phyloP scores from a whole-genome alignment of 1,140 invertebrate genomes.

The Lordiphosa mommai region DNA sequence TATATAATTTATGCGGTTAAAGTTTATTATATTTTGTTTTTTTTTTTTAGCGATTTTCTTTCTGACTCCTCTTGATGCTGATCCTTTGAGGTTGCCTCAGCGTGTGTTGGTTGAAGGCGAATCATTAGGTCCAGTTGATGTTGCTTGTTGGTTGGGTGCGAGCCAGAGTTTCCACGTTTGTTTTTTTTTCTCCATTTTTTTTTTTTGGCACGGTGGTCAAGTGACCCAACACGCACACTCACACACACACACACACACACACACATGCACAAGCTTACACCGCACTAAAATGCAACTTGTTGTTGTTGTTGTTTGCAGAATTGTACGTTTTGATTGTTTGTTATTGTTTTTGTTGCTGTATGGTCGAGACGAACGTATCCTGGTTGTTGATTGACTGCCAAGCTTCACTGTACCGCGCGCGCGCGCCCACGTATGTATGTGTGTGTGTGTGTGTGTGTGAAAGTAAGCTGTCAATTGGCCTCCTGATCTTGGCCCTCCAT shows the following conservation, averaged over 20 bases:
- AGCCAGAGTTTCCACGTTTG: slow-evolving; percentile 40
- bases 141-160: slow-evolving; percentile 27
- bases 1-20: slow-evolving; percentile 15
- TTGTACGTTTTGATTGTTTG: slow-evolving; percentile 52
- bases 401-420: slow-evolving; percentile 35
- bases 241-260: slow-evolving; percentile 18
- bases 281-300: slow-evolving; percentile 38
- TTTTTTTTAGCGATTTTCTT: slow-evolving; percentile 9
- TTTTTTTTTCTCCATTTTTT: background rate
- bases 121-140: slow-evolving; percentile 23
- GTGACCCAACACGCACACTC: slow-evolving; percentile 13
- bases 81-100: slow-evolving; percentile 56
- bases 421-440: background rate
- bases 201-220: slow-evolving; percentile 68
- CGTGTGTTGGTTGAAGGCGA: slow-evolving; percentile 46
- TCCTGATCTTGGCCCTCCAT: slow-evolving; percentile 67
- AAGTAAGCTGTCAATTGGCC: slow-evolving; percentile 60
- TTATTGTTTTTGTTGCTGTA: slow-evolving; percentile 61
- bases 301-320: slow-evolving; percentile 49
- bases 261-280: slow-evolving; percentile 26
- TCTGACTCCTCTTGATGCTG: slow-evolving; percentile 8
- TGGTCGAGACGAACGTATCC: slow-evolving; percentile 74
- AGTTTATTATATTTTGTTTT: slow-evolving; percentile 10
- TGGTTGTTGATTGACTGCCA: slow-evolving; percentile 27
- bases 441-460: slow-evolving; percentile 12